Conservation (phyloP, 2,888 invertebrate genomes). For the Odontomyia ornata region DNA sequence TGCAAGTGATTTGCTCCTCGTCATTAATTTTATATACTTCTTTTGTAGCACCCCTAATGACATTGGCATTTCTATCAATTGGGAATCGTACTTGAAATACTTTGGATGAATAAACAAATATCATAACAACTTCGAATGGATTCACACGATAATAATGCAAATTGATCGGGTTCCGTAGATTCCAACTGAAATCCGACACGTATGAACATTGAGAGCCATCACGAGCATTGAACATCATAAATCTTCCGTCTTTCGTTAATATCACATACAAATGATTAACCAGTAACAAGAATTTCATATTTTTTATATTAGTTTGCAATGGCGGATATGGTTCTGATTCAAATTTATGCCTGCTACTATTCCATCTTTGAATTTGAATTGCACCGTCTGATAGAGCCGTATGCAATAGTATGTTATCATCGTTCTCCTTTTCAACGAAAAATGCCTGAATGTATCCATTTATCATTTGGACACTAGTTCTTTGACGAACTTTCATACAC, state of each 20-base stretch:
- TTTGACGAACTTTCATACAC: slow-evolving; percentile 32
- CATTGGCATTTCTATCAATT: slow-evolving; percentile 42
- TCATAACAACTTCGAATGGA: slow-evolving; percentile 37
- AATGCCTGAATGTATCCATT: slow-evolving; percentile 40
- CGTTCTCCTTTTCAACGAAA: slow-evolving; percentile 24
- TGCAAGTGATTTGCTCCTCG: slow-evolving; percentile 55
- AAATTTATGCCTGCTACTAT: slow-evolving; percentile 53
- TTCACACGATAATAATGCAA: slow-evolving; percentile 40
- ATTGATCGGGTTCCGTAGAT: slow-evolving; percentile 49
- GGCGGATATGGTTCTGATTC: slow-evolving; percentile 51
- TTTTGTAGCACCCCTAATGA: slow-evolving; percentile 49
- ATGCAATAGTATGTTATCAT: slow-evolving; percentile 52
- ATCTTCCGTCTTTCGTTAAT: slow-evolving; percentile 53
- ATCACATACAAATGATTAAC: slow-evolving; percentile 16
- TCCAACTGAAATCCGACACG: slow-evolving; percentile 53
- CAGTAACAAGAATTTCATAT: slow-evolving; percentile 53
- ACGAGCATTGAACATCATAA: slow-evolving; percentile 55
- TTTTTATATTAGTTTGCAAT: slow-evolving; percentile 51
- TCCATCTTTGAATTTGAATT: slow-evolving; percentile 58
- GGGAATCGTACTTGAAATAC: slow-evolving; percentile 54
- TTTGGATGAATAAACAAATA: slow-evolving; percentile 54
- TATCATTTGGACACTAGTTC: slow-evolving; percentile 16
- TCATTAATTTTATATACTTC: slow-evolving; percentile 50
- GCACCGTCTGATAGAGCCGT: slow-evolving; percentile 57
- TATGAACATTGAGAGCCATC: slow-evolving; percentile 53